Percentiles rank a stretch among this genome's conserved stretches.
phyloP scores from a whole-genome alignment of 2,797 vertebrate species.

The Gadopsis marmoratus region DNA sequence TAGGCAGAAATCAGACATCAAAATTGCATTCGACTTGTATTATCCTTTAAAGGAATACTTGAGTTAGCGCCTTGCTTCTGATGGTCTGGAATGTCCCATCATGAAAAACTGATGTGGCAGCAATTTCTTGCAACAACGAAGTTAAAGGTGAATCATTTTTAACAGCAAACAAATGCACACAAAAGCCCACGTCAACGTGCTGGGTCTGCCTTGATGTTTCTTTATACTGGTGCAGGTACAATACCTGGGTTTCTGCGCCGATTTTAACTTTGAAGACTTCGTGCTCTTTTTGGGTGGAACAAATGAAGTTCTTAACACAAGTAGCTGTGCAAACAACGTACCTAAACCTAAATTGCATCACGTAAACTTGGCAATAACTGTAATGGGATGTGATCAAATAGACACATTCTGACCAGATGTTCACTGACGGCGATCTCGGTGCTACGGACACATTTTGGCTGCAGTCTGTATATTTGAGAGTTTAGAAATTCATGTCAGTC shows the following conservation, averaged over 20 bases:
- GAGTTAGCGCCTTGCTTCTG: not conserved
- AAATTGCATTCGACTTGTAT: conserved; percentile 1
- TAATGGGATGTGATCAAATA: no score
- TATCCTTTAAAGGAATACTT: conserved; percentile 7
- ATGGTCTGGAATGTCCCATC: not conserved
- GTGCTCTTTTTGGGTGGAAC: not conserved
- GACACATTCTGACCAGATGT: not conserved
- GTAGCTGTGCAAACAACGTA: not conserved
- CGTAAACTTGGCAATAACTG: not conserved
- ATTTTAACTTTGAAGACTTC: not conserved
- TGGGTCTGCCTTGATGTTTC: not conserved
- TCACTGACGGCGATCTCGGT: not conserved
- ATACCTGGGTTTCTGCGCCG: not conserved
- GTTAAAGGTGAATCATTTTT: not conserved
- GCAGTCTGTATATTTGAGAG: no score
- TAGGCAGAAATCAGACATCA: not conserved
- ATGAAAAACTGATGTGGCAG: not conserved
- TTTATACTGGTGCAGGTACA: not conserved
- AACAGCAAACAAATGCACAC: not conserved
- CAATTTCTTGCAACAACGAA: not conserved
- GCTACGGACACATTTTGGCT: not conserved
- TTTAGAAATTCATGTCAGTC: no score
- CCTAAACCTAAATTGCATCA: not conserved
- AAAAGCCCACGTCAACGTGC: not conserved
- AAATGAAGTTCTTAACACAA: not conserved